Conservation (phyloP, 2,113 vertebrate species). For the Acrocephalus arundinaceus region DNA sequence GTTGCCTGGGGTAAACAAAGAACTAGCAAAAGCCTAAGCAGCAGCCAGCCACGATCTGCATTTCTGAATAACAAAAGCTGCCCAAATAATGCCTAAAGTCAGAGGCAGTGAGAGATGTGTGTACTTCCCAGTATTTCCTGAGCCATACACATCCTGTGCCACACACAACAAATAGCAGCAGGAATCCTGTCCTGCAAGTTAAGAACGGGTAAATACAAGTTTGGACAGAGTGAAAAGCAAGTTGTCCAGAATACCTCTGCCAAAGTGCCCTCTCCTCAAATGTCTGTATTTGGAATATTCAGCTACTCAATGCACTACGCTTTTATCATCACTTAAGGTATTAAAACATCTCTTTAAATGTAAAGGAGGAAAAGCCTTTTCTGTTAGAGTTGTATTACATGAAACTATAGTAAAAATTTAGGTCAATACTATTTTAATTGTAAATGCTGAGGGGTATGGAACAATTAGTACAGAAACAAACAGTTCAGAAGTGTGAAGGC, state of each 20-base stretch:
- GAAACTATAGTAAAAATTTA: background rate
- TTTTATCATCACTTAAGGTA: background rate
- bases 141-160: background rate
- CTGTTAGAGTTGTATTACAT: background rate
- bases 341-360: background rate
- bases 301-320: background rate
- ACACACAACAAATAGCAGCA: fast-evolving
- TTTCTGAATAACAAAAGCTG: background rate
- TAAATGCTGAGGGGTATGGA: background rate
- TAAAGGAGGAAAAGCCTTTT: background rate
- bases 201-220: background rate
- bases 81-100: background rate
- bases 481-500: background rate
- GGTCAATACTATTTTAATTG: background rate
- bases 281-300: background rate
- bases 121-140: background rate
- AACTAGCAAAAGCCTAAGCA: background rate
- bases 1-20: conserved; percentile 21
- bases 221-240: background rate
- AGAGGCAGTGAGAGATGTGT: background rate
- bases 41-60: background rate
- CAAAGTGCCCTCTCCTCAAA: background rate
- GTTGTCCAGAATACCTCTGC: background rate
- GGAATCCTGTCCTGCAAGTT: background rate
- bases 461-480: background rate